A percentile compares a stretch with the other conserved stretches of the same genome.
Evolutionary conservation across 2,113 vertebrate genomes (phyloP).

Genomic region (Xiphias gladius): DNA sequence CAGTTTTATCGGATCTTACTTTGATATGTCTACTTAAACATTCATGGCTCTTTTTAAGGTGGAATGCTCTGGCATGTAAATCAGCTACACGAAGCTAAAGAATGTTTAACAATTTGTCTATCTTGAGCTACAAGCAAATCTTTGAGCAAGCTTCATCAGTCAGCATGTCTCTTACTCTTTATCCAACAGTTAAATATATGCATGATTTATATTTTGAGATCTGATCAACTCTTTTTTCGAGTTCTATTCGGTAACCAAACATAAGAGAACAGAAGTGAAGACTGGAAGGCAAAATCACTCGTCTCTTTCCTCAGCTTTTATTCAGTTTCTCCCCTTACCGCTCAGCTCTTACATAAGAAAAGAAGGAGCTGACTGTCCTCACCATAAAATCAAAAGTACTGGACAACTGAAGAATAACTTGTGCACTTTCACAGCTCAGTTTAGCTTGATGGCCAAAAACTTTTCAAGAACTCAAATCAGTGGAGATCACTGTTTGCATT

Average conservation of each 20-base stretch:
- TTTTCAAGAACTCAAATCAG: background rate
- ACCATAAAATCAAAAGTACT: background rate
- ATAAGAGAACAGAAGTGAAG: background rate
- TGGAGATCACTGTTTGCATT: background rate
- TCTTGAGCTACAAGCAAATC: background rate
- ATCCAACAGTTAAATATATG: background rate
- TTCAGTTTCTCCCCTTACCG: background rate
- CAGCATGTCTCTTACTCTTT: background rate
- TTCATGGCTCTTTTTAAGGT: background rate
- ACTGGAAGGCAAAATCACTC: background rate
- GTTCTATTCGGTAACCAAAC: background rate
- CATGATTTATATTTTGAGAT: conserved; percentile 1
- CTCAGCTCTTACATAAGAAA: background rate
- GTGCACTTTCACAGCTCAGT: too few relatives aligned
- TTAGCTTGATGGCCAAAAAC: background rate
- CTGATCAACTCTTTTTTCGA: background rate
- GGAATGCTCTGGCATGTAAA: background rate
- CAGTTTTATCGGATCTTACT: conserved; percentile 31
- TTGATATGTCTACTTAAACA: conserved; percentile 16
- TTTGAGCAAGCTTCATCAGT: background rate
- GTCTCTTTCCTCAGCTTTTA: background rate
- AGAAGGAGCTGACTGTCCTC: background rate
- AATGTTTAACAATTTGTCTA: background rate
- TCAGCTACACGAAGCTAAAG: background rate
- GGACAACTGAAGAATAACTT: background rate